Conservation (phyloP, 2,113 vertebrate genomes). For the Lasiurus cinereus region DNA sequence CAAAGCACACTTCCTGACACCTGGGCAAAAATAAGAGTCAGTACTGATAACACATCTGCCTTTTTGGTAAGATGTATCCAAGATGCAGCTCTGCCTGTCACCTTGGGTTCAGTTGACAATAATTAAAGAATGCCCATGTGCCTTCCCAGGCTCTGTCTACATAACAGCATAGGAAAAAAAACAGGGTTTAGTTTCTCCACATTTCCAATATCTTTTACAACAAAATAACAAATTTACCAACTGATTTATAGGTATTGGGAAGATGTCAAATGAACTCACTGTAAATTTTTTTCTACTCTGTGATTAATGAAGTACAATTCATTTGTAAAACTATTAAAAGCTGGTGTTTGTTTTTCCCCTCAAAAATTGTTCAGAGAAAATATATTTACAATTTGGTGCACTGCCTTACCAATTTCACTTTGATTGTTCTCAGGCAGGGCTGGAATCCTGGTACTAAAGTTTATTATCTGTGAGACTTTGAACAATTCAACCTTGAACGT, state of each 20-base stretch:
- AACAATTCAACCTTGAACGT: background rate
- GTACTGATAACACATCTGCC: too few species aligned
- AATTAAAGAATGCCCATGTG: too few species aligned
- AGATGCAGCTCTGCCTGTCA: too few species aligned
- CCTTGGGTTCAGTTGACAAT: too few species aligned
- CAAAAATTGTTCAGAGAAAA: background rate
- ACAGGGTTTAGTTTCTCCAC: background rate
- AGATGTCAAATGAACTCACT: background rate
- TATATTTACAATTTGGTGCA: background rate
- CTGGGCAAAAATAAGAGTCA: too few species aligned
- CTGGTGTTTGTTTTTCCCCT: background rate
- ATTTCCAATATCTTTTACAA: background rate
- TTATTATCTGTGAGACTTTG: background rate
- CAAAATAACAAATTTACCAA: background rate
- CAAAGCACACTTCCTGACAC: too few species aligned
- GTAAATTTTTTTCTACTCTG: background rate
- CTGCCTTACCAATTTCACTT: background rate
- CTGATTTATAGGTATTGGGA: background rate
- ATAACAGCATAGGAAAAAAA: constrained; percentile 2
- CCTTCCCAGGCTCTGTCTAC: too few species aligned
- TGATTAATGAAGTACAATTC: background rate
- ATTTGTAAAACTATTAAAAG: background rate
- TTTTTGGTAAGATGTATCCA: too few species aligned
- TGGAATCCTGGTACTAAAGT: background rate
- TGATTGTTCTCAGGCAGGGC: background rate